Base-by-base conservation (phyloP, 2,888 invertebrate species). In the Limnephilus marmoratus region DNA sequence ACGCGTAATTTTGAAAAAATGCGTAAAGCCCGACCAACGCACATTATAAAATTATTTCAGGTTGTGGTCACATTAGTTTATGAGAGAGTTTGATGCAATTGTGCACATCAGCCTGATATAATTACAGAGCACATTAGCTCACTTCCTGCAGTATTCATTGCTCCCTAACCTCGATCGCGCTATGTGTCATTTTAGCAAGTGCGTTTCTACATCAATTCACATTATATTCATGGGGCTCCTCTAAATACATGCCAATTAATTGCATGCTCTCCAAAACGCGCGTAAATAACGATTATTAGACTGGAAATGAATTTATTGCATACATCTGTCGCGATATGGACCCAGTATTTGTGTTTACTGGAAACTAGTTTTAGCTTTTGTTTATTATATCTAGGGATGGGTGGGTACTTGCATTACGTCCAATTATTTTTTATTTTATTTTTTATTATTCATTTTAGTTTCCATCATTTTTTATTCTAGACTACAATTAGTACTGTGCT, bases 291-390 rank as follows among this genome's bases (percentile, higher is more conserved):
- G 41, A 31, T 88, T 89, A 89, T 89, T 89, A 81, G 85, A 82
- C 41, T 91, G 91, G 29, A 91, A 89, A 88, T 68, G 85, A 91
- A 91, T 82, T 82, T 53, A 83, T 91, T 89, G 68, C 31, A 29
- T 18, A 83, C 91, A 91, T 91, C 89, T 91, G 91, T 91, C 91
- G 68, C 89, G 80, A 13, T 34, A 91, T 80, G 81, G 41, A 90
- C n/a, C 89, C 41, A 34, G 5, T 68, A 7, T 68, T 68, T 68
- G 68, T 68, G 68, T 68, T 24, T 68, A 68, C 68, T 68, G 68
- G 68, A 24, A 68, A 68, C 68, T 24, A 68, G 45, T 68, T 53
- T 53, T 7, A 68, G 68, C 18, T 68, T 68, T 68, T 24, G 24
- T 24, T 68, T 68, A 18, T 5, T 7, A 24, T 1, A 68, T 68